Percentiles rank a stretch among this genome's conserved stretches.
These are phyloP conservation scores for Phylloscopus whistleri DNA, from an alignment of 2,113 vertebrate genomes.

Conservation along the genomic window DNA sequence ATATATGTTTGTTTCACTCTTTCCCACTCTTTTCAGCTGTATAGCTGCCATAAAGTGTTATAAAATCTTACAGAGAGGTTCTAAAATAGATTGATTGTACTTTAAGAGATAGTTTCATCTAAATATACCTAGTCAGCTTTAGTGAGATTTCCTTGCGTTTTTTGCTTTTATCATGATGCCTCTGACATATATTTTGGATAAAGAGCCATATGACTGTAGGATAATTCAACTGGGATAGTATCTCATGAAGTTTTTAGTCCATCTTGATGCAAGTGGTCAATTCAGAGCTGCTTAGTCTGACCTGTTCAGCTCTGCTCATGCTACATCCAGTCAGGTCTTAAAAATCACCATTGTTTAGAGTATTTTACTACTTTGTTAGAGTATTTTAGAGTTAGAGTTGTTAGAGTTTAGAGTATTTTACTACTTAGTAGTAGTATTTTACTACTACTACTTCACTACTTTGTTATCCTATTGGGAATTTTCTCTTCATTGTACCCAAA, in stretches of 20 bases:
- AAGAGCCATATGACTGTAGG: background rate
- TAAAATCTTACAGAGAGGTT: background rate
- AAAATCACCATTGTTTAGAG: background rate
- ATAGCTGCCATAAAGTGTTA: background rate
- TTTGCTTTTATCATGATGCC: background rate
- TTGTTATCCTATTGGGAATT: background rate
- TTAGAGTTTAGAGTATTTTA: background rate
- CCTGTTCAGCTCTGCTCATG: background rate
- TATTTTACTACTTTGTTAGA: no score
- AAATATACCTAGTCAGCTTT: background rate
- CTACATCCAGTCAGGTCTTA: background rate
- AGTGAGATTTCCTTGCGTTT: background rate
- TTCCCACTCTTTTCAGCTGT: background rate
- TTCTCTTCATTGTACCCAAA: accelerated
- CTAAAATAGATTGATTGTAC: background rate
- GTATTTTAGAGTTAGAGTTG: no score
- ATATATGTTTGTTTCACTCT: background rate
- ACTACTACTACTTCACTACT: background rate
- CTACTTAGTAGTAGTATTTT: no score
- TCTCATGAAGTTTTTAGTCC: background rate
- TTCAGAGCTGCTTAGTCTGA: background rate
- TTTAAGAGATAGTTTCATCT: background rate
- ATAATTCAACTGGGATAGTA: background rate
- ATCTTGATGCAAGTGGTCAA: background rate
- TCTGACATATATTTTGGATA: background rate